phyloP scores from a whole-genome alignment of 2,888 invertebrate species.

The Nomada fucata region DNA sequence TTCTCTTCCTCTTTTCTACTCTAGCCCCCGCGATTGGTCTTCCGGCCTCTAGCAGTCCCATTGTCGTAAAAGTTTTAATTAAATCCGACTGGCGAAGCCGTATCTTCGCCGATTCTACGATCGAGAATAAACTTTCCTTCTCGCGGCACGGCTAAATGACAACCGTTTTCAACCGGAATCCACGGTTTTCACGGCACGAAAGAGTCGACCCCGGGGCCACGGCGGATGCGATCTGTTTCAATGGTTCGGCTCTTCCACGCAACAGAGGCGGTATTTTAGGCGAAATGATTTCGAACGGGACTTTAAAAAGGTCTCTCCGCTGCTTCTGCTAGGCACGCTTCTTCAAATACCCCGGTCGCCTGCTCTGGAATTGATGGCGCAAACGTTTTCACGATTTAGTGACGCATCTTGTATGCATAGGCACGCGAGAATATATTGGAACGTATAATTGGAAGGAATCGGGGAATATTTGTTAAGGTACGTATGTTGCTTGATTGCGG shows the following conservation, averaged over 20 bases:
- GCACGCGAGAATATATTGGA: too few species aligned
- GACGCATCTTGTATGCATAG: too few species aligned
- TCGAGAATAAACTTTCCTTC: conserved; percentile 63
- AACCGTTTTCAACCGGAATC: conserved; percentile 34
- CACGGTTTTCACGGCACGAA: background rate
- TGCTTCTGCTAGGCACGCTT: background rate
- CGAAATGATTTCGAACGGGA: background rate
- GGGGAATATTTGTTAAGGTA: too few species aligned
- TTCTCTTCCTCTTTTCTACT: too few species aligned
- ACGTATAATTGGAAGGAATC: too few species aligned
- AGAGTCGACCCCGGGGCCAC: background rate
- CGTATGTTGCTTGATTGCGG: too few species aligned
- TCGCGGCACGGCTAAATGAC: conserved; percentile 38
- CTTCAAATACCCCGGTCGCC: too few species aligned
- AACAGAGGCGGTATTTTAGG: background rate
- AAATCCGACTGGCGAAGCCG: conserved; percentile 67
- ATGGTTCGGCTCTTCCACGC: background rate
- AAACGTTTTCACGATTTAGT: too few species aligned
- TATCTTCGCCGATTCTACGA: conserved; percentile 58
- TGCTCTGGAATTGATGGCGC: too few species aligned
- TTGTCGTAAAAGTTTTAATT: conserved; percentile 72
- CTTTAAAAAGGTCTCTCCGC: background rate
- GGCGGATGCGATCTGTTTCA: conserved; percentile 7
- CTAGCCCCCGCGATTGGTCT: background rate
- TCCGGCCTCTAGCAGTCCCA: conserved; percentile 35